Evolutionary conservation across 2,113 vertebrate genomes (phyloP).

Genomic region (Percina caprodes): DNA sequence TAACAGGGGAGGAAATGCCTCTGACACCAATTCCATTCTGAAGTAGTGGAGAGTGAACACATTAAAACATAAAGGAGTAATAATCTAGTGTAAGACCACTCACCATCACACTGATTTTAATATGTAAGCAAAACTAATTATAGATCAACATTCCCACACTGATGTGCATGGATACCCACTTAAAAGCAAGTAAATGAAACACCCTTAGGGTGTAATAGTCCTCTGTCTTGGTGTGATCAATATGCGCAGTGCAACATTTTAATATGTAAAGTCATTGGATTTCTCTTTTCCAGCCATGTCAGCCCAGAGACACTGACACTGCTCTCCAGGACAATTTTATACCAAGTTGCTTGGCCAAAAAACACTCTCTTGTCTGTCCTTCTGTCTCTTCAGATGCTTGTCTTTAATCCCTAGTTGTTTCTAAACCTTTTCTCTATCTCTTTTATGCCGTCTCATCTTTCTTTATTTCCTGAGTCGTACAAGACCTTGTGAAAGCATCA

Average conservation of each 20-base stretch:
- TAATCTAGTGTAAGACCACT: conserved; percentile 38
- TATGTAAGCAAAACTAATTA: conserved; percentile 52
- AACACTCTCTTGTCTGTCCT: conserved; percentile 35
- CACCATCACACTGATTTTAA: conserved; percentile 36
- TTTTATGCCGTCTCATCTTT: conserved; percentile 11
- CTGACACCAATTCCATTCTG: conserved; percentile 41
- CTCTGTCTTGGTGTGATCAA: conserved; percentile 58
- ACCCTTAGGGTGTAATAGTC: conserved; percentile 32
- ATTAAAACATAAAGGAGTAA: conserved; percentile 32
- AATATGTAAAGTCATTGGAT: conserved; percentile 63
- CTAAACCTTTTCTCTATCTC: conserved; percentile 25
- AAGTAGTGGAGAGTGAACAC: conserved; percentile 37
- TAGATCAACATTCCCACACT: conserved; percentile 48
- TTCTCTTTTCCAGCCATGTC: conserved; percentile 57
- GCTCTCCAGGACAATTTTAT: conserved; percentile 54
- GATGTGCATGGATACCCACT: conserved; percentile 37
- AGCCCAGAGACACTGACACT: conserved; percentile 47
- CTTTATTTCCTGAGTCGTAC: not conserved
- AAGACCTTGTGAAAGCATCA: conserved; percentile 63
- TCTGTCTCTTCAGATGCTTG: conserved; percentile 20
- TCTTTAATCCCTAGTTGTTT: conserved; percentile 36
- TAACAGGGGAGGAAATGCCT: conserved; percentile 47
- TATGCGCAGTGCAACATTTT: conserved; percentile 52
- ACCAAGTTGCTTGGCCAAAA: conserved; percentile 43
- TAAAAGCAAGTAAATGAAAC: conserved; percentile 37